Evolutionary conservation across 2,797 vertebrate species (phyloP), one percentile per base, ranked within the genome.

Genomic region (Urocyon cinereoargenteus): DNA sequence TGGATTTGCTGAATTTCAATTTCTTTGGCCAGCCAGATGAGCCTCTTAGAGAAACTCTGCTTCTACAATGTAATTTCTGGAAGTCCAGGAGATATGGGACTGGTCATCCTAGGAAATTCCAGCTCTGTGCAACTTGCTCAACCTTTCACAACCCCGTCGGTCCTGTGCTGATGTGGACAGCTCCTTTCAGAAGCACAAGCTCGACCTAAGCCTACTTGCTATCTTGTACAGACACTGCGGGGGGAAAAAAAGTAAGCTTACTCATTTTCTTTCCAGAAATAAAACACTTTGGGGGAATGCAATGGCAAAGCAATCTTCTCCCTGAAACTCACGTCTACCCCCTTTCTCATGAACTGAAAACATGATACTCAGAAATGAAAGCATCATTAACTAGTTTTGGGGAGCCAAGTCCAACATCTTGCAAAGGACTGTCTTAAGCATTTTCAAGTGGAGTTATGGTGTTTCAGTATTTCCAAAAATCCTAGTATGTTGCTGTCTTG

Each of bases 131-230:
- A 45, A 55, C n/a, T 72, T 68, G 26, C 19, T 82, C 81, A 62
- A 34, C 8, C 59, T 93, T 26, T 87, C n/a, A 28, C 73, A 66
- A 0, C 7, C 1, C 1, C 22, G 3, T 87, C 31, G 22, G n/a
- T 89, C 19, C 40, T 53, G 14, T 88, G 16, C 0, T 53, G 31
- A 81, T 28, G 14, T 86, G 92, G 66, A 95, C 57, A 92, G 49
- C 81, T 96, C 88, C 78, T 97, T 95, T 31, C 31, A 59, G 51
- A 92, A 66, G 36, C 72, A 78, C 34, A 51, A 79, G 92, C 49
- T 94, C 36, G 31, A 59, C 8, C 64, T 68, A 64, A 82, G 88
- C 24, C 55, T 31, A 5, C 6, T 26, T 57, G 53, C 31, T 53
- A 40, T 75, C 87, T 87, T 94, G 55, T 19, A 62, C 12, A 70